These are phyloP conservation scores for Triops longicaudatus DNA, from an alignment of 1,140 invertebrate species.

Conservation along the genomic window DNA sequence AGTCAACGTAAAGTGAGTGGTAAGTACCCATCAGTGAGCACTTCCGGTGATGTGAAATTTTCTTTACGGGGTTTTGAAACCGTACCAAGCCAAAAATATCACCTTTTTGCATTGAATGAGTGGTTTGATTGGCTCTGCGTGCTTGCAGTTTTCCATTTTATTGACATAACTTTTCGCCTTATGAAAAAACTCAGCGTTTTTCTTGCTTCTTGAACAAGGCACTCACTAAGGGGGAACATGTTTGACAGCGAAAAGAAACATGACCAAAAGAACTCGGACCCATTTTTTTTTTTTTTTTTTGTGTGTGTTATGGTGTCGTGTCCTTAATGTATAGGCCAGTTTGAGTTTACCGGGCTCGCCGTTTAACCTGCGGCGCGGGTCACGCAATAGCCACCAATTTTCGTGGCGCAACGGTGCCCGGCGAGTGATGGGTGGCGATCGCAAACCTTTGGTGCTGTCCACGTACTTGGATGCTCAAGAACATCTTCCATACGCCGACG, in stretches of 20 bases:
- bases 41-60: too few species aligned
- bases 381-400: conserved; percentile 84
- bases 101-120: background rate
- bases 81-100: background rate
- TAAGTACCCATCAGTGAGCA: too few species aligned
- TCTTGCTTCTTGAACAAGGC: too few species aligned
- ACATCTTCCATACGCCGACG: conserved; percentile 93
- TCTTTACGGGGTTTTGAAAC: too few species aligned
- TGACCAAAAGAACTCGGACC: background rate
- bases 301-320: conserved; percentile 6
- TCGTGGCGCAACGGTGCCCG: conserved; percentile 66
- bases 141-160: background rate
- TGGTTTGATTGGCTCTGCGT: background rate
- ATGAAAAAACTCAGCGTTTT: too few species aligned
- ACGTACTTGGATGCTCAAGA: conserved; percentile 92
- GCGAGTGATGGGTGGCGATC: conserved; percentile 64
- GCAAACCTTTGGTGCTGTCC: conserved; percentile 85
- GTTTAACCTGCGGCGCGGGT: conserved; percentile 80
- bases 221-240: too few species aligned
- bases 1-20: too few species aligned
- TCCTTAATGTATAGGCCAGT: conserved; percentile 64
- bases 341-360: conserved; percentile 93
- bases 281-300: background rate
- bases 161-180: background rate
- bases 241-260: background rate